These are phyloP conservation scores for Eospalax fontanierii DNA, from an alignment of 2,797 vertebrate species.

Conservation along the genomic window DNA sequence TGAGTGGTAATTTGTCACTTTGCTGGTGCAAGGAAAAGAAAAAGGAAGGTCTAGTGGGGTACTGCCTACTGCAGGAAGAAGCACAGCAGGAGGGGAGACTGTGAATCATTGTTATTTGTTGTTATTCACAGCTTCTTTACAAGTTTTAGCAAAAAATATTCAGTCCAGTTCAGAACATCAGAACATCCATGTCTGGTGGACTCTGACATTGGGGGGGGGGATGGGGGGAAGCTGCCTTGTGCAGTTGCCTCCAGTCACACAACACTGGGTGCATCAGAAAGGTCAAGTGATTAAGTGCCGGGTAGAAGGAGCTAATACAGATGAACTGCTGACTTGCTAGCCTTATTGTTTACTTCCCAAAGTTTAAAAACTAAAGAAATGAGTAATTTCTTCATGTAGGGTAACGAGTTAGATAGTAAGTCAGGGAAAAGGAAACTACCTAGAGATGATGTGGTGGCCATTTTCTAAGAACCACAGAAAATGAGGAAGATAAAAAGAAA, in stretches of 20 bases:
- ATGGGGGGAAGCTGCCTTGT: rapidly evolving
- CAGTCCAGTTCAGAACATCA: neutral
- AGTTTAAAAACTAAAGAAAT: too few species aligned
- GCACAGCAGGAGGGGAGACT: neutral
- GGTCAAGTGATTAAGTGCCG: neutral
- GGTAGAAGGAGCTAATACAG: neutral
- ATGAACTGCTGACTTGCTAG: neutral
- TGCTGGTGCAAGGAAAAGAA: neutral
- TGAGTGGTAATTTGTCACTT: neutral
- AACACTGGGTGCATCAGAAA: neutral
- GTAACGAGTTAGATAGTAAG: neutral
- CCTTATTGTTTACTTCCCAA: too few species aligned
- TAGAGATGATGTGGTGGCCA: neutral
- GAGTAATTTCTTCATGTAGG: too few species aligned
- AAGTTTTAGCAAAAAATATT: neutral
- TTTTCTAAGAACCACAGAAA: neutral
- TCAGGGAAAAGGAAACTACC: neutral
- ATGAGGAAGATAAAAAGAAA: neutral
- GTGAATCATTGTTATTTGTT: neutral
- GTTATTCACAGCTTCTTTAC: neutral
- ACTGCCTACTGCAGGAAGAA: neutral
- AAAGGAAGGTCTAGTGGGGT: neutral
- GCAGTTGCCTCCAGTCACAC: too few species aligned
- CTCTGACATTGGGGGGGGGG: neutral
- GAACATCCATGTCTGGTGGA: neutral